Base-by-base conservation (phyloP, 2,113 vertebrate species). In the Spizaetus ornatus region DNA sequence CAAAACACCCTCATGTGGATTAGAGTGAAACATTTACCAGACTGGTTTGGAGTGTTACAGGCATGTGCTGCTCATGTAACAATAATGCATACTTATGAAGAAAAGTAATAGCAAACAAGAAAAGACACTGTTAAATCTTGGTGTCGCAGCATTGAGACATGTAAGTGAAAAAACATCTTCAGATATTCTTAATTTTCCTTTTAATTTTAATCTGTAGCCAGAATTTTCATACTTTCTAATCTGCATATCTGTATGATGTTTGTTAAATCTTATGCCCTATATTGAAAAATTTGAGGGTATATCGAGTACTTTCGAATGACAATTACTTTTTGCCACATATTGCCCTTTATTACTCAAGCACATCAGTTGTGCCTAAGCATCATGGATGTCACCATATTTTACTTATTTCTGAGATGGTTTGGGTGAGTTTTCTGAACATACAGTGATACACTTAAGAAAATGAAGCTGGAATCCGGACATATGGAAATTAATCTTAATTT, bases 401-500 rank as follows among this genome's bases (percentile, higher is more conserved):
- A 5, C 22, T 76, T 66, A 58, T 70, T 90, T 87, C 17, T 65
- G 62, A 93, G 56, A n/a, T 50, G 14, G 25, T 82, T 93, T 90
- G 67, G 38, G 50, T 87, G 66, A 91, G 20, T 85, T 93, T 85
- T 82, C 40, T 69, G 58, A 55, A 34, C 8, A 4, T 22, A 17
- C 1, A 58, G 36, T 66, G 42, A 23, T 58, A 47, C 7, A 31
- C 22, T 40, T 73, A 40, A 63, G 77, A 74, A 89, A 91, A 52
- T 16, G 6, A 91, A 38, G 6, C 42, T 73, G 36, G 52, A 86
- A 47, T 70, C 32, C 43, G 79, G 61, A 36, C 40, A 19, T 22
- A 9, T 8, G 43, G 59, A 95, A 95, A 95, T 71, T 93, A 85
- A 71, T 94, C 90, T 87, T 96, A 80, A 97, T 96, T 97, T 89